Base-by-base conservation (phyloP, 2,888 invertebrate species). In the Lordiphosa fenestrarum region DNA sequence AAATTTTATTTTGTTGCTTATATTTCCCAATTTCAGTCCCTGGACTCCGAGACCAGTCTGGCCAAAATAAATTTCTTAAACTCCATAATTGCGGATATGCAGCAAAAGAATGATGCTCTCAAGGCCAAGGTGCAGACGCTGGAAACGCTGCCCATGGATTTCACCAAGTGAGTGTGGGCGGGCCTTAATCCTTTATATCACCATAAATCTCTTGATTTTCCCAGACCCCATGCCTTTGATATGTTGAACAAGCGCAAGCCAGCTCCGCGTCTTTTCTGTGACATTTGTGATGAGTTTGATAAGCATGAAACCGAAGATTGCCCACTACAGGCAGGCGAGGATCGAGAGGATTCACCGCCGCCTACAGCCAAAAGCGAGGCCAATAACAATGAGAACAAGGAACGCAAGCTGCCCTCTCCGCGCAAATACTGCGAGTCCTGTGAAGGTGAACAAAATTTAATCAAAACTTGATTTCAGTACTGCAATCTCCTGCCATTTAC, bases 261-360 rank as follows among this genome's bases (percentile, higher is more conserved):
- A 15, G 93, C 96, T 2, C 96, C 96, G 39, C 94, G 98, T 21
- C 90, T 95, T 86, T 98, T 96, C 91, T 99, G 98, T 92, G 98
- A 99, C 91, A 98, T 98, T 83, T 99, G 98, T 90, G 98, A 98
- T 91, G 92, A 94, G 88, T 99, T 98, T 91, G 98, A 99, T 91
- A 91, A 94, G 55, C 99, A 99, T 88, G 98, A 99, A 89, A 99
- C 98, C 0, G 98, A 98, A 89, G 98, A 99, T 87, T 99, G 98
- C 88, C 98, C 98, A 33, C 91, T 93, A 44, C 98, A 98, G 90
- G 93, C 93, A 13, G 92, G 91, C 39, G 92, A 92, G 49, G 92
- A 91, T 50, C 91, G 91, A 25, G 76, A 81, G 6, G 71, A 74
- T 39, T 75, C 86, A 2, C 78, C 84, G 3, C 65, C 77, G n/a